Evolutionary conservation across 2,888 invertebrate species (phyloP).

Genomic region (Oligia fasciuncula): DNA sequence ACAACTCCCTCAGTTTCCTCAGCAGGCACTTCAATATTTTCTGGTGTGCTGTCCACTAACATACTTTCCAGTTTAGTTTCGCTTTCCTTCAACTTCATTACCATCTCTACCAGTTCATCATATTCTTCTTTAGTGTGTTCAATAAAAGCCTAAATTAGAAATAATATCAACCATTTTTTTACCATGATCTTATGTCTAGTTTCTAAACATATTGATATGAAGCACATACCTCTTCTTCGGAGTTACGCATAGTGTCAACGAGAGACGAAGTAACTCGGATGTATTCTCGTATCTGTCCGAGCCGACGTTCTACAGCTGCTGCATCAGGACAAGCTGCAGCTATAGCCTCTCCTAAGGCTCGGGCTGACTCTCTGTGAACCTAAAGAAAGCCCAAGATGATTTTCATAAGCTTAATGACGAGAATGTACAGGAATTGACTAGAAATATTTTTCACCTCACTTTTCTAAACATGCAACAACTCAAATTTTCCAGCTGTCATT

Average conservation of each 20-base stretch:
- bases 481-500: too few relatives aligned
- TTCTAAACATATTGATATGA: conserved; percentile 17
- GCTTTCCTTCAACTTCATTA: conserved; percentile 92
- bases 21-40: conserved; percentile 81
- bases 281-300: conserved; percentile 93
- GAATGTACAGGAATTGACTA: background rate
- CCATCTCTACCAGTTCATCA: conserved; percentile 92
- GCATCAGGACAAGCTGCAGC: conserved; percentile 91
- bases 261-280: conserved; percentile 92
- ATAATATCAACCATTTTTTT: conserved; percentile 69
- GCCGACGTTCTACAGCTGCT: conserved; percentile 92
- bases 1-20: conserved; percentile 70
- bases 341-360: conserved; percentile 86
- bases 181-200: conserved; percentile 32
- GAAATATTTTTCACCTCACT: too few relatives aligned
- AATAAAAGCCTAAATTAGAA: conserved; percentile 87
- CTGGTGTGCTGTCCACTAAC: conserved; percentile 81
- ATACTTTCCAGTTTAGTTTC: conserved; percentile 91
- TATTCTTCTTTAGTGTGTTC: conserved; percentile 89
- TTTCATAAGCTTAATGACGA: background rate
- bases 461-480: background rate
- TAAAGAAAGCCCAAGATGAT: conserved; percentile 50
- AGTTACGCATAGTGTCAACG: conserved; percentile 92
- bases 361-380: conserved; percentile 85
- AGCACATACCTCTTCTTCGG: conserved; percentile 91